Conservation (phyloP, 2,888 invertebrate genomes). For the Teleogryllus oceanicus region DNA sequence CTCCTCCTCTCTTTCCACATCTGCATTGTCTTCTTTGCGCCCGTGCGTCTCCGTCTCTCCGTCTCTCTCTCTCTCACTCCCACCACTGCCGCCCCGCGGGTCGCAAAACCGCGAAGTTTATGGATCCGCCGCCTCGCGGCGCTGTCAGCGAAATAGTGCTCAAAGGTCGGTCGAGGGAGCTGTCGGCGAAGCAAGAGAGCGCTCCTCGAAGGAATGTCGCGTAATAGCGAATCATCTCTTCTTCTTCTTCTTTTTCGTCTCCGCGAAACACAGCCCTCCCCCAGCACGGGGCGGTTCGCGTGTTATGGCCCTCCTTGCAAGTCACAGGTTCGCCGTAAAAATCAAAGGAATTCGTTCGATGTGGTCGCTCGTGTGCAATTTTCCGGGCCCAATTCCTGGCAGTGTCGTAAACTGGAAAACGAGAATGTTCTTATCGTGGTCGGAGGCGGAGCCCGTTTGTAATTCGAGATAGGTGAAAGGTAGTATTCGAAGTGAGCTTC, state of each 20-base stretch:
- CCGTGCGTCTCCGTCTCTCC: background rate
- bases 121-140: no score
- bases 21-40: background rate
- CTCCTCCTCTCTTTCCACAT: background rate
- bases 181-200: no score
- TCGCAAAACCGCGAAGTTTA: no score
- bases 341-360: background rate
- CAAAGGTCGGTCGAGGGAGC: no score
- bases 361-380: background rate
- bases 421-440: background rate
- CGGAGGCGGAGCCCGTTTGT: background rate
- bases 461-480: background rate
- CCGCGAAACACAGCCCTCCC: background rate
- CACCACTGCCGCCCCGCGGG: no score
- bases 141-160: no score
- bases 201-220: background rate
- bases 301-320: background rate
- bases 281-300: background rate
- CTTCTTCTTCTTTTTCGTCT: background rate
- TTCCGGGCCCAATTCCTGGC: background rate
- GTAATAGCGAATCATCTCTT: background rate
- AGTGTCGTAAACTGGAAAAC: background rate
- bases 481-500: background rate
- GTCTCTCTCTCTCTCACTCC: background rate
- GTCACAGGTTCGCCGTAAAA: background rate